These are phyloP conservation scores for Deilephila porcellus DNA, from an alignment of 2,888 invertebrate genomes.

Conservation along the genomic window DNA sequence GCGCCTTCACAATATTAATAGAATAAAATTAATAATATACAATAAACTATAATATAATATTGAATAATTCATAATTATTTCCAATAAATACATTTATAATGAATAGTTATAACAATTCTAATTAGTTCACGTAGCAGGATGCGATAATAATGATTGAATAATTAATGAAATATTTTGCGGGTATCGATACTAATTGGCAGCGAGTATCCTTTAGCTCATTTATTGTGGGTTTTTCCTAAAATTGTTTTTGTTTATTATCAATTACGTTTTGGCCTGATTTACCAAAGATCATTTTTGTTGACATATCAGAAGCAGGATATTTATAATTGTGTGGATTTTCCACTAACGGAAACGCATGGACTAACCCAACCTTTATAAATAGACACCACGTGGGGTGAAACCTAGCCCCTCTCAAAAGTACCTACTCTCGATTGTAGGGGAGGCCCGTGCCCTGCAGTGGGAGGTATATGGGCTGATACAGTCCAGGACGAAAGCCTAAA, in stretches of 20 bases:
- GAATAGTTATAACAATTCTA: conserved; percentile 35
- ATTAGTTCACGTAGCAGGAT: conserved; percentile 45
- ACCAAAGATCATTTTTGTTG: not conserved
- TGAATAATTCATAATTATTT: conserved; percentile 15
- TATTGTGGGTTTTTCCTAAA: conserved; percentile 45
- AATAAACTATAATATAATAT: not conserved
- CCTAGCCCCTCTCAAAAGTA: no score
- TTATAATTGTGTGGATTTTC: conserved; percentile 39
- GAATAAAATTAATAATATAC: not conserved
- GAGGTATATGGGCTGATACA: no score
- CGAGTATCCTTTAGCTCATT: conserved; percentile 45
- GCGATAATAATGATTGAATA: no score
- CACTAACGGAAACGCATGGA: not conserved
- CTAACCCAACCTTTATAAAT: no score
- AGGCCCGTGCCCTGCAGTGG: no score
- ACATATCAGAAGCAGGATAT: not conserved
- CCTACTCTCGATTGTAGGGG: no score
- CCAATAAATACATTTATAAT: conserved; percentile 24
- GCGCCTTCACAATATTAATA: conserved; percentile 10
- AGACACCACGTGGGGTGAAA: no score
- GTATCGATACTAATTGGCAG: conserved; percentile 46
- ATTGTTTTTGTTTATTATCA: conserved; percentile 39
- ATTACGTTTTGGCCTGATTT: not conserved
- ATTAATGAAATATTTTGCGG: conserved; percentile 43
- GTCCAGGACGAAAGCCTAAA: no score